Conservation (phyloP, 2,113 vertebrate genomes). For the Taurulus bubalis region DNA sequence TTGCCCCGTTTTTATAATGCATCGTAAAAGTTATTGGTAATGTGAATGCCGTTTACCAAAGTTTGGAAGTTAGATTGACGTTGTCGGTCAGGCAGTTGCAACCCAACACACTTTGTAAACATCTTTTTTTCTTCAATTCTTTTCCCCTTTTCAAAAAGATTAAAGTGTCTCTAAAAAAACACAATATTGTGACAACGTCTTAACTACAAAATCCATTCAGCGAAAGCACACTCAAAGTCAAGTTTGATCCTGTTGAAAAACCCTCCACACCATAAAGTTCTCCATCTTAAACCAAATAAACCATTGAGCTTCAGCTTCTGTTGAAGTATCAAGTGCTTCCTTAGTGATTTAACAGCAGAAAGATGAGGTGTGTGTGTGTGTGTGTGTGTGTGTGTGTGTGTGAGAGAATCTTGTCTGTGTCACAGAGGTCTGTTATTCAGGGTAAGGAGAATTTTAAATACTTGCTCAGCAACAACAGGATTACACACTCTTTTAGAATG, state of each 20-base stretch:
- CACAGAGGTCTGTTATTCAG: conserved; percentile 27
- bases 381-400: neutral
- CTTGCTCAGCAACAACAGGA: conserved; percentile 34
- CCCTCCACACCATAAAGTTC: neutral
- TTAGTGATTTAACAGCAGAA: conserved; percentile 9
- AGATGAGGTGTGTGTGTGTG: conserved; percentile 2
- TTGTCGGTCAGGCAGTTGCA: neutral
- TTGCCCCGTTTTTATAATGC: neutral
- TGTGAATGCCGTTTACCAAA: neutral
- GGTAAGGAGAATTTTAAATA: conserved; percentile 24
- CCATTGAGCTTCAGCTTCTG: conserved; percentile 17
- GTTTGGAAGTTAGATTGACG: neutral
- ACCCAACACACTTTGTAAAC: neutral
- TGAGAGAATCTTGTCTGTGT: neutral
- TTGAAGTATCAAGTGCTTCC: conserved; percentile 24
- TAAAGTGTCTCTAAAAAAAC: neutral
- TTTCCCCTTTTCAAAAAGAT: neutral
- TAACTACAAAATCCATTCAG: neutral
- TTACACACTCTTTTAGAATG: conserved; percentile 6
- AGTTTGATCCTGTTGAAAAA: neutral
- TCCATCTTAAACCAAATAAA: neutral
- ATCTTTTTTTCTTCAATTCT: neutral
- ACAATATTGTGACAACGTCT: neutral
- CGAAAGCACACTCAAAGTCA: too few species aligned
- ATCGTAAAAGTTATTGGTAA: neutral